phyloP scores from a whole-genome alignment of 2,888 invertebrate species.

The Andrena marginata region DNA sequence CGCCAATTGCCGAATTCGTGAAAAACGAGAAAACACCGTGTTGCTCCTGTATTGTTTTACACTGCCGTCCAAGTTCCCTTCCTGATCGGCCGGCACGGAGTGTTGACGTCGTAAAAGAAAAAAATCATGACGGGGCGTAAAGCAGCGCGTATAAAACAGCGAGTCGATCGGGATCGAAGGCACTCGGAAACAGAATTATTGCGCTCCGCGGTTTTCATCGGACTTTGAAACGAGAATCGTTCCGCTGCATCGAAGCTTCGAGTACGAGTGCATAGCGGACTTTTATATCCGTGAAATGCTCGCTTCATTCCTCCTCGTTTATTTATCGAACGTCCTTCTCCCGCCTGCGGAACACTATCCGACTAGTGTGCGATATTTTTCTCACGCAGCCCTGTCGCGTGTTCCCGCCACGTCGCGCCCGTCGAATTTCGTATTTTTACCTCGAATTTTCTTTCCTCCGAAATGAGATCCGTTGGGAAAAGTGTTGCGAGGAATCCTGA shows the following conservation, averaged over 20 bases:
- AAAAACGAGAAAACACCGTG: neutral
- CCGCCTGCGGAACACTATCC: neutral
- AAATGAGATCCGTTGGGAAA: neutral
- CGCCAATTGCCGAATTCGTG: no score
- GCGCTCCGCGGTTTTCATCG: slow-evolving; percentile 24
- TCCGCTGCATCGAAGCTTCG: neutral
- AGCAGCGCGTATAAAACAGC: slow-evolving; percentile 23
- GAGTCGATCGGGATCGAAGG: slow-evolving; percentile 36
- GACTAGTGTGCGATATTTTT: neutral
- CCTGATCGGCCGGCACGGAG: neutral
- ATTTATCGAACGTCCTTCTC: neutral
- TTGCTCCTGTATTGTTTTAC: slow-evolving; percentile 21
- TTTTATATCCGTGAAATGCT: slow-evolving; percentile 6
- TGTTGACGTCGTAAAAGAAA: slow-evolving; percentile 24
- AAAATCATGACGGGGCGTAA: slow-evolving; percentile 20
- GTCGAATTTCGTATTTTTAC: slow-evolving; percentile 2
- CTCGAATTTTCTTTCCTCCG: neutral
- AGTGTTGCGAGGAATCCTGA: neutral
- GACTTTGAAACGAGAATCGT: neutral
- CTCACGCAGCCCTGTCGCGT: neutral
- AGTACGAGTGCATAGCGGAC: neutral
- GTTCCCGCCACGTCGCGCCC: neutral
- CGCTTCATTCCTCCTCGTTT: neutral
- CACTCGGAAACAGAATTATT: slow-evolving; percentile 27
- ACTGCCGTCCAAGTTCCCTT: neutral